phyloP scores from a whole-genome alignment of 2,113 vertebrate genomes.

The Furnarius figulus region DNA sequence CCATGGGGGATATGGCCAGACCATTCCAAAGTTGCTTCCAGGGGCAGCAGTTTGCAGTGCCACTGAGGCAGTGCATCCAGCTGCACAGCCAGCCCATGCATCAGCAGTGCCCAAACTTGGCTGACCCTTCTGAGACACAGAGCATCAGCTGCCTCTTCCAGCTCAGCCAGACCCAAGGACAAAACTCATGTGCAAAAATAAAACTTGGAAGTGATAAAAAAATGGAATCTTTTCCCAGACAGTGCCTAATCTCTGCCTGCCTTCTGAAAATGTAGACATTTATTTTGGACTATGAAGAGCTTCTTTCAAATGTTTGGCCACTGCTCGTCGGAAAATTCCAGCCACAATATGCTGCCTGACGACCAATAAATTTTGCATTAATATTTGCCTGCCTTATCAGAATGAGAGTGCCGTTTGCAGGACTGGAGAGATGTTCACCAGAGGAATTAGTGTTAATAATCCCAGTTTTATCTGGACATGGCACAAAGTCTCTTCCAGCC shows the following conservation, averaged over 20 bases:
- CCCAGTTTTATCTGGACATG: accelerated
- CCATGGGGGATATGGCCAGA: not conserved
- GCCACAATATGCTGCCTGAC: not conserved
- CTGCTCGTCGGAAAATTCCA: constrained; percentile 15
- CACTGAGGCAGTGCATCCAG: not conserved
- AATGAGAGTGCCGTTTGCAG: not conserved
- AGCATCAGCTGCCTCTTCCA: not conserved
- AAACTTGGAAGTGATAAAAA: constrained; percentile 16
- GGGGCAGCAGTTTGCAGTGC: not conserved
- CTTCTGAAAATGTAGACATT: constrained; percentile 53
- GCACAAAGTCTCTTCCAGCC: not conserved
- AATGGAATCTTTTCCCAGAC: constrained; percentile 33
- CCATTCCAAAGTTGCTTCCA: not conserved
- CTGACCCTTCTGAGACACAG: not conserved
- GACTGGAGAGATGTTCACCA: not conserved
- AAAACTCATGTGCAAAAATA: not conserved
- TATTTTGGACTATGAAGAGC: constrained; percentile 34
- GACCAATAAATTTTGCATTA: not conserved
- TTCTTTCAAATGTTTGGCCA: not conserved
- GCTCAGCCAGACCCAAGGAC: not conserved
- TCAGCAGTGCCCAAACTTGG: not conserved
- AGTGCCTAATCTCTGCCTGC: constrained; percentile 41
- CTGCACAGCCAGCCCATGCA: not conserved
- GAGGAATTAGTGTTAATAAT: not conserved
- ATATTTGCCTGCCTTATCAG: not conserved